phyloP scores from a whole-genome alignment of 2,797 vertebrate species.

The Peromyscus eremicus region DNA sequence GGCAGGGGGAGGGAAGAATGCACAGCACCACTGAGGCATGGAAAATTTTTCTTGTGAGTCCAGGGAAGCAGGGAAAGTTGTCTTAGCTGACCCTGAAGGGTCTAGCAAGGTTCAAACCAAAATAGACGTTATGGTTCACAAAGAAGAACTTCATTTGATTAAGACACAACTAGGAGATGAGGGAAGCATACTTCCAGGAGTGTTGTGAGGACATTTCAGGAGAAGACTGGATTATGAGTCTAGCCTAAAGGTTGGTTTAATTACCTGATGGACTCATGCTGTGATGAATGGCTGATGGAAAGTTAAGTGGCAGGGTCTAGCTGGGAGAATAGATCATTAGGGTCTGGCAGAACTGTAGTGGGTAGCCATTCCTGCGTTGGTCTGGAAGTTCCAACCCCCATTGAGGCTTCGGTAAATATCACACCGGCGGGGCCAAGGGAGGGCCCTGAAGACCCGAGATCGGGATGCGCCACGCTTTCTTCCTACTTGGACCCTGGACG shows the following conservation, averaged over 20 bases:
- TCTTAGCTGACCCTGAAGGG: rapidly evolving
- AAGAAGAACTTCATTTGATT: not conserved
- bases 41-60: not conserved
- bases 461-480: too few species aligned
- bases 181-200: not conserved
- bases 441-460: too few species aligned
- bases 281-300: too few species aligned
- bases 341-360: not conserved
- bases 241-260: not conserved
- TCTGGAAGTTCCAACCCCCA: too few species aligned
- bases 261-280: not conserved
- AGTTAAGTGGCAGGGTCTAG: not conserved
- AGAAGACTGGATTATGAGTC: not conserved
- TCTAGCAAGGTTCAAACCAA: not conserved
- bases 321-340: not conserved
- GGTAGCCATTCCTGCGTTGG: too few species aligned
- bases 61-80: not conserved
- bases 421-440: too few species aligned
- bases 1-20: not conserved
- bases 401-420: too few species aligned
- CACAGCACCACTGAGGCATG: not conserved
- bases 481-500: too few species aligned
- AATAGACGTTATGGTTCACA: not conserved
- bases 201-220: not conserved
- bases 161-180: not conserved